Conservation (phyloP, 2,797 vertebrate genomes). For the Gastrophryne carolinensis region DNA sequence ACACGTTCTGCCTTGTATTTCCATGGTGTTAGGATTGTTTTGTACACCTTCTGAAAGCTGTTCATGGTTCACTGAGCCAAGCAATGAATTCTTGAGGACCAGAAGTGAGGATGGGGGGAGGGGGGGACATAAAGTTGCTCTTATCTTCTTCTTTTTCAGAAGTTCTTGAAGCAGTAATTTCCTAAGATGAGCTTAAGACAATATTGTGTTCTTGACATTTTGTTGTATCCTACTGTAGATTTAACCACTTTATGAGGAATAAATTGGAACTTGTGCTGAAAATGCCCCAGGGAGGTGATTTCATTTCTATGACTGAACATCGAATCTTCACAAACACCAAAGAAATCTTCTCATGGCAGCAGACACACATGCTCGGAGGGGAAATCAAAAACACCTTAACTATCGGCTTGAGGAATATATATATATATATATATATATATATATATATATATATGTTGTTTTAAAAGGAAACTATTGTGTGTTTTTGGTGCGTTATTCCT, state of each 20-base stretch:
- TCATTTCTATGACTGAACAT: slow-evolving; percentile 49
- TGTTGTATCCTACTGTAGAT: slow-evolving; percentile 51
- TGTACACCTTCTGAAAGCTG: slow-evolving; percentile 26
- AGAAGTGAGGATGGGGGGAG: too few species aligned
- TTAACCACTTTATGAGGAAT: slow-evolving; percentile 54
- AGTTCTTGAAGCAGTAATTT: slow-evolving; percentile 52
- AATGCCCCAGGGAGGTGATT: slow-evolving; percentile 49
- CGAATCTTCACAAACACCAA: slow-evolving; percentile 37
- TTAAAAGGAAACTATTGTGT: background rate
- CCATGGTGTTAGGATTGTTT: slow-evolving; percentile 5
- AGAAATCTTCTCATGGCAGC: slow-evolving; percentile 36
- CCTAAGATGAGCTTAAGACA: slow-evolving; percentile 53
- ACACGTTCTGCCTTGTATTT: background rate
- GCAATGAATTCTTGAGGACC: slow-evolving; percentile 45
- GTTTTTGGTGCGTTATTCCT: background rate
- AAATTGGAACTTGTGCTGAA: slow-evolving; percentile 51
- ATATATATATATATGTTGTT: too few species aligned
- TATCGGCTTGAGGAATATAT: background rate
- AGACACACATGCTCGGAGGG: background rate
- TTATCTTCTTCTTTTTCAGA: slow-evolving; percentile 48
- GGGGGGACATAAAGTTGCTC: slow-evolving; percentile 14
- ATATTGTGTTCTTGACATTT: slow-evolving; percentile 55
- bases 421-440: background rate
- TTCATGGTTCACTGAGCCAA: slow-evolving; percentile 36
- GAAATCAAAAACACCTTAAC: slow-evolving; percentile 3